Percentiles rank a stretch among this genome's conserved stretches.
phyloP scores from a whole-genome alignment of 2,888 invertebrate species.

The Coecobrya sp. region DNA sequence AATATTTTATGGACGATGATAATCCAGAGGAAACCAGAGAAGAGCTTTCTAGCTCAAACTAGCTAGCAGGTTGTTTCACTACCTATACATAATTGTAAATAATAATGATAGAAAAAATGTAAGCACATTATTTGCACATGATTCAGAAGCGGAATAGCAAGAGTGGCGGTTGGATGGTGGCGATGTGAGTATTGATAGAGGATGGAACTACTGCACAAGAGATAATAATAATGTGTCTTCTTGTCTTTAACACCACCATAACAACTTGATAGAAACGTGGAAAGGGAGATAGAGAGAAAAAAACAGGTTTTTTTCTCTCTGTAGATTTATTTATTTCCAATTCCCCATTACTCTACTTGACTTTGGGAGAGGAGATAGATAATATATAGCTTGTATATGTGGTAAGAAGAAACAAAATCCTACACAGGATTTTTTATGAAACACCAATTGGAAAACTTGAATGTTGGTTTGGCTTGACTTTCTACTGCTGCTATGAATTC shows the following conservation, averaged over 20 bases:
- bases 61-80: no score
- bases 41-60: not conserved
- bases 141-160: not conserved
- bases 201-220: no score
- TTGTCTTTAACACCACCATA: slow-evolving; percentile 7
- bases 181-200: no score
- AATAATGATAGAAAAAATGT: slow-evolving; percentile 1
- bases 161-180: not conserved
- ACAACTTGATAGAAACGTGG: not conserved
- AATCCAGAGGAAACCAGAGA: not conserved
- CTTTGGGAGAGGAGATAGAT: not conserved
- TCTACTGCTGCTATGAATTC: not conserved
- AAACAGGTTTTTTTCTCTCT: not conserved
- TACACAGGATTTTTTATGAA: no score
- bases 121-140: slow-evolving; percentile 58
- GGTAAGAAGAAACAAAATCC: not conserved
- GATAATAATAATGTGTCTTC: not conserved
- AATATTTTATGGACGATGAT: not conserved
- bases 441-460: no score
- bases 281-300: not conserved
- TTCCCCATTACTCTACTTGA: no score
- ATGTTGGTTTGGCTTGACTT: not conserved
- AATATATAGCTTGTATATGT: not conserved
- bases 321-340: no score
- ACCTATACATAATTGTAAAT: not conserved